A percentile compares a stretch with the other conserved stretches of the same genome.
These are phyloP conservation scores for Coelopa pilipes DNA, from an alignment of 2,888 invertebrate genomes.

Conservation along the genomic window DNA sequence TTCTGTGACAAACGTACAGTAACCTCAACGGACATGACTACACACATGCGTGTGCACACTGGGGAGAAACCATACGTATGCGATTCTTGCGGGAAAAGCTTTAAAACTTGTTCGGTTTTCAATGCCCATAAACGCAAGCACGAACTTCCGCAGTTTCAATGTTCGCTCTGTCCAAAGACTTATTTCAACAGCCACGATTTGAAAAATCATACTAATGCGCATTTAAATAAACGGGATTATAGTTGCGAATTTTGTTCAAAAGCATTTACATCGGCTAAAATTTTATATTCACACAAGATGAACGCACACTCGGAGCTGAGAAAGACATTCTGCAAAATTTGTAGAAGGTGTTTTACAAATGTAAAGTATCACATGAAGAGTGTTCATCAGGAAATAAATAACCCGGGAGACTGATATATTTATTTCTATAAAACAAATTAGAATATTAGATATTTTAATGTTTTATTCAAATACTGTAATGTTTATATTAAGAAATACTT, in stretches of 20 bases:
- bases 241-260: slow-evolving; percentile 2
- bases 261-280: slow-evolving; percentile 14
- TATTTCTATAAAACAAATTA: too few relatives aligned
- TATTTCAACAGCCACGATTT: slow-evolving; percentile 1
- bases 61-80: slow-evolving; percentile 11
- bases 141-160: background rate
- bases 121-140: slow-evolving; percentile 8
- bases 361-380: slow-evolving; percentile 9
- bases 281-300: slow-evolving; percentile 7
- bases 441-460: too few relatives aligned
- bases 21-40: slow-evolving; percentile 10
- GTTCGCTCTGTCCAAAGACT: background rate
- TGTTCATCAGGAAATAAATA: background rate
- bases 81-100: slow-evolving; percentile 7
- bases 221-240: slow-evolving; percentile 15
- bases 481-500: background rate
- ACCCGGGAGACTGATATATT: too few relatives aligned
- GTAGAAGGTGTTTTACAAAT: background rate
- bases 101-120: slow-evolving; percentile 4
- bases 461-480: too few relatives aligned
- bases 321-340: slow-evolving; percentile 12
- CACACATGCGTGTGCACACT: slow-evolving; percentile 4
- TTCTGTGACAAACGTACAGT: slow-evolving; percentile 13
- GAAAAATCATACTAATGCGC: slow-evolving; percentile 14
- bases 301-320: slow-evolving; percentile 2